Percentiles rank a stretch among this genome's conserved stretches.
Evolutionary conservation across 2,113 vertebrate species (phyloP).

Genomic region (Notarius quadriscutis): DNA sequence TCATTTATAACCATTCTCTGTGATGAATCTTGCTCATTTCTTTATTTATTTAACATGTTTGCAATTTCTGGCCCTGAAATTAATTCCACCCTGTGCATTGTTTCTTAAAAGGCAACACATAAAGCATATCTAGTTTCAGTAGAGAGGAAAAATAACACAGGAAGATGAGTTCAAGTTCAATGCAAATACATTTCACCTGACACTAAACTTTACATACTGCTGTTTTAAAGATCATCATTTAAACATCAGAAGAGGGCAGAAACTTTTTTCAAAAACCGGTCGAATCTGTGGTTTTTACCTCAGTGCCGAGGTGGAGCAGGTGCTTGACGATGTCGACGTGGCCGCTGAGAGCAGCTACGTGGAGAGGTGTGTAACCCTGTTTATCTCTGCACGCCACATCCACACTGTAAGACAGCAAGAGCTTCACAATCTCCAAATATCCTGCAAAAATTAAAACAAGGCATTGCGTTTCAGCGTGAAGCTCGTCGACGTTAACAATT

Average conservation of each 20-base stretch:
- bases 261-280: background rate
- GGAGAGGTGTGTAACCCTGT: constrained; percentile 89
- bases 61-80: background rate
- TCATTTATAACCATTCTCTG: background rate
- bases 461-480: background rate
- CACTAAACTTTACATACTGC: background rate
- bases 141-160: background rate
- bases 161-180: background rate
- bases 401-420: constrained; percentile 83
- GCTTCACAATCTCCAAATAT: constrained; percentile 90
- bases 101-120: background rate
- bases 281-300: constrained; percentile 71
- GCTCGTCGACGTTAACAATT: background rate
- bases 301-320: constrained; percentile 82
- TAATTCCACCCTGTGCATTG: background rate
- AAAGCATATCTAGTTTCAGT: background rate
- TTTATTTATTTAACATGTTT: background rate
- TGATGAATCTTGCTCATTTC: background rate
- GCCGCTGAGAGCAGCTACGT: constrained; percentile 86
- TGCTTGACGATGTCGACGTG: constrained; percentile 87
- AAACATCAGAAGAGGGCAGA: background rate
- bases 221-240: background rate
- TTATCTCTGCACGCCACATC: constrained; percentile 88
- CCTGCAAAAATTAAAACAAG: constrained; percentile 67
- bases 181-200: background rate